Evolutionary conservation across 2,797 vertebrate genomes (phyloP).

Genomic region (Notolepis coatsorum): DNA sequence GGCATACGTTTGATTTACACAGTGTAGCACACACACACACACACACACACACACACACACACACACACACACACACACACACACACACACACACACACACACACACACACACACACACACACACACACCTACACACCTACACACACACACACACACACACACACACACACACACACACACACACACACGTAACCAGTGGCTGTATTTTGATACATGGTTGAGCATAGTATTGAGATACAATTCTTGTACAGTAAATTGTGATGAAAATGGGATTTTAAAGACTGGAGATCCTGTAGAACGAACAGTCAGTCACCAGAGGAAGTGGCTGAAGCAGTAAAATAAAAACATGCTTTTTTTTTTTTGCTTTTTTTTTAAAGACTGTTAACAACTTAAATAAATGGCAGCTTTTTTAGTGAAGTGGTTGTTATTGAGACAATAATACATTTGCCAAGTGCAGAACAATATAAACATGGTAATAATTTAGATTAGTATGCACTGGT

Average conservation of each 20-base stretch:
- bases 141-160: no score
- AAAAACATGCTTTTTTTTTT: conserved; percentile 16
- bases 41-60: no score
- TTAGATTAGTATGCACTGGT: conserved; percentile 52
- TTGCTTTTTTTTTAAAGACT: conserved; percentile 60
- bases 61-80: no score
- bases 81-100: no score
- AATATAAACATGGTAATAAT: conserved; percentile 48
- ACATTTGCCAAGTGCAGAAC: conserved; percentile 50
- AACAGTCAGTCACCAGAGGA: conserved; percentile 40
- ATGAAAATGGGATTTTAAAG: conserved; percentile 48
- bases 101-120: no score
- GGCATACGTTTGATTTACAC: conserved; percentile 52
- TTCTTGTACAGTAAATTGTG: conserved; percentile 50
- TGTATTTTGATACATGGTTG: conserved; percentile 46
- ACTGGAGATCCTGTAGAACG: conserved; percentile 38
- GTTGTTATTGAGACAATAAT: conserved; percentile 61
- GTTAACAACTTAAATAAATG: conserved; percentile 60
- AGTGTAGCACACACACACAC: conserved; percentile 68
- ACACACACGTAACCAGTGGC: conserved; percentile 71
- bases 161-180: no score
- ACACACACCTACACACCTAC: no score
- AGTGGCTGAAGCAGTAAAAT: background rate
- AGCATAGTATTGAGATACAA: conserved; percentile 52
- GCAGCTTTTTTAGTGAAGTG: conserved; percentile 66